phyloP scores from a whole-genome alignment of 2,113 vertebrate genomes.

The Ramphastos sulfuratus region DNA sequence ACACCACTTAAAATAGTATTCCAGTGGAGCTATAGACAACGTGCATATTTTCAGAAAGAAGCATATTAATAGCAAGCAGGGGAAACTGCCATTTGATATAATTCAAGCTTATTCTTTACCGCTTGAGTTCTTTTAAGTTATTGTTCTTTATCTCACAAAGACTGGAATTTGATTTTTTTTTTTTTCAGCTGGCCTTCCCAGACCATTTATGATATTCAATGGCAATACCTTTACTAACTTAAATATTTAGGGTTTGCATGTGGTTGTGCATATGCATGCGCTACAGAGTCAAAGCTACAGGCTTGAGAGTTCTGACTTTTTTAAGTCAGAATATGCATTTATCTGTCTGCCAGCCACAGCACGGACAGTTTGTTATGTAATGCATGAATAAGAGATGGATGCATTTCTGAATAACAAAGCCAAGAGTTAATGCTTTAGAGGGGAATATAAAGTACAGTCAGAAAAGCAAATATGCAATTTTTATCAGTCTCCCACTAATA shows the following conservation, averaged over 20 bases:
- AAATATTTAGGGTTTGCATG: background rate
- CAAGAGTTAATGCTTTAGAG: slow-evolving; percentile 32
- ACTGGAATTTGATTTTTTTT: background rate
- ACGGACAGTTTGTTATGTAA: slow-evolving; percentile 24
- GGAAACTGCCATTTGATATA: background rate
- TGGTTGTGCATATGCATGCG: background rate
- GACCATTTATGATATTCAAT: background rate
- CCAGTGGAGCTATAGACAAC: background rate
- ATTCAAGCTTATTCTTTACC: background rate
- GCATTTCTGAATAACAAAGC: slow-evolving; percentile 23
- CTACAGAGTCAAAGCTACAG: background rate
- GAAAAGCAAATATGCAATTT: slow-evolving; percentile 43
- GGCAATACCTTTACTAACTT: background rate
- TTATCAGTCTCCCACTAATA: slow-evolving; percentile 47
- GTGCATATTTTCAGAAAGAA: background rate
- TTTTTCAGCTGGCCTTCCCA: background rate
- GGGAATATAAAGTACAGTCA: background rate
- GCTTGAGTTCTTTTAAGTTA: background rate
- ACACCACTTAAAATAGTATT: background rate
- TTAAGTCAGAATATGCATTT: slow-evolving; percentile 3
- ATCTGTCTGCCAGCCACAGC: background rate
- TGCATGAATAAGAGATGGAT: slow-evolving; percentile 5
- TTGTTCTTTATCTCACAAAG: background rate
- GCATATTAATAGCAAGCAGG: background rate
- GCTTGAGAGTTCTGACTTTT: background rate